A percentile compares a stretch with the other conserved stretches of the same genome.
Conservation (phyloP, 2,113 vertebrate species). For the Etia nguti region DNA sequence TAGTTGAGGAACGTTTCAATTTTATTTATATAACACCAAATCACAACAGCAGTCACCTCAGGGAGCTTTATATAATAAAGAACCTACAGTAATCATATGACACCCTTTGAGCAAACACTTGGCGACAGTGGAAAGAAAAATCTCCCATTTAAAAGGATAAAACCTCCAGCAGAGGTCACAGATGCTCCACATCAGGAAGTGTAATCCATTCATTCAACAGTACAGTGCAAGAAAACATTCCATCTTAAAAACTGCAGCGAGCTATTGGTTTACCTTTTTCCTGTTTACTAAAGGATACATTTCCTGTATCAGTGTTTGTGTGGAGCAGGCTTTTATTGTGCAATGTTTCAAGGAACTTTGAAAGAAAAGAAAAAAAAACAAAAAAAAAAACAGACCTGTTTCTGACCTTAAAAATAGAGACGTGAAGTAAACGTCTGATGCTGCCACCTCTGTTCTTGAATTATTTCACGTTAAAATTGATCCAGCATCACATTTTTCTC, state of each 20-base stretch:
- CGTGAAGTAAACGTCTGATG: not conserved
- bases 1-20: not conserved
- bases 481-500: not conserved
- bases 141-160: not conserved
- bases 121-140: not conserved
- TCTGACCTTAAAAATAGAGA: not conserved
- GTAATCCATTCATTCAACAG: too few relatives aligned
- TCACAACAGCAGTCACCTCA: not conserved
- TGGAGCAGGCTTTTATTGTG: not conserved
- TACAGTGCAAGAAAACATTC: not conserved
- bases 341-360: not conserved
- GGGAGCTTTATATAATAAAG: not conserved
- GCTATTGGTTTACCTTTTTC: not conserved
- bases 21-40: not conserved
- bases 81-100: not conserved
- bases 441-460: not conserved
- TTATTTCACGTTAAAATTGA: not conserved
- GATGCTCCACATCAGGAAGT: not conserved
- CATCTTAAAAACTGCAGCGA: not conserved
- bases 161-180: not conserved
- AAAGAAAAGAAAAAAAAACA: not conserved
- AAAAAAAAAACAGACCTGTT: not conserved
- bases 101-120: not conserved
- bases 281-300: not conserved
- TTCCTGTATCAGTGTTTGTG: not conserved